Evolutionary conservation across 1,140 invertebrate genomes (phyloP).

Genomic region (Teleopsis dalmanni): DNA sequence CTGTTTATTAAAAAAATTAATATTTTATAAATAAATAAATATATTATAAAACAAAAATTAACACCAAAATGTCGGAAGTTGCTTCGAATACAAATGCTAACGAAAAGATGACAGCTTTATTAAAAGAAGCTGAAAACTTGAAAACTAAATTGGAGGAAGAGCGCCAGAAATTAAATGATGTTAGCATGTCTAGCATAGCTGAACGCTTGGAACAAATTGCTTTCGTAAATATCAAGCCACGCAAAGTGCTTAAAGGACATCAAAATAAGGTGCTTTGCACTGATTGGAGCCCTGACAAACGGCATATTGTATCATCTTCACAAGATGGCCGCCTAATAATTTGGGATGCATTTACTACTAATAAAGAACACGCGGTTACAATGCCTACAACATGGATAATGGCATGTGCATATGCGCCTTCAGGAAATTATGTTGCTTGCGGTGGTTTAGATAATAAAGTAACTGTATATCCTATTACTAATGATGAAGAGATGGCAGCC

Average conservation of each 20-base stretch:
- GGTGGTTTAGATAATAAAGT: constrained; percentile 99
- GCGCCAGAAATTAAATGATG: constrained; percentile 94
- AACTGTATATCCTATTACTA: constrained; percentile 84
- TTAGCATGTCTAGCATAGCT: constrained; percentile 86
- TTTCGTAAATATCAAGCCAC: constrained; percentile 87
- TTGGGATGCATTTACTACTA: constrained; percentile 99
- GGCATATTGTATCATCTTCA: constrained; percentile 97
- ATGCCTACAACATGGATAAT: constrained; percentile 99
- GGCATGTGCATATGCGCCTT: constrained; percentile 97
- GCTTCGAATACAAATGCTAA: constrained; percentile 26
- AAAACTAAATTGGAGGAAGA: constrained; percentile 94
- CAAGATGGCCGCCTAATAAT: constrained; percentile 99
- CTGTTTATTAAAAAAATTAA: no score
- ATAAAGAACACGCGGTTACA: constrained; percentile 96
- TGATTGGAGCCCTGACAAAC: constrained; percentile 97
- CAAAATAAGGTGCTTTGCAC: constrained; percentile 97
- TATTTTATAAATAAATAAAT: no score
- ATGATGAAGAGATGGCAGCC: constrained; percentile 87
- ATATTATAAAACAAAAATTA: no score
- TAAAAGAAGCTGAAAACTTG: constrained; percentile 84
- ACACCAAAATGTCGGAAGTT: constrained; percentile 33
- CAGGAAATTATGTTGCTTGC: constrained; percentile 91
- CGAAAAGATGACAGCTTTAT: constrained; percentile 69
- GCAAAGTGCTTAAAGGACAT: constrained; percentile 93
- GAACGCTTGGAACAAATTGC: constrained; percentile 83